These are phyloP conservation scores for Bombylius major DNA, from an alignment of 2,888 invertebrate genomes.

Conservation along the genomic window DNA sequence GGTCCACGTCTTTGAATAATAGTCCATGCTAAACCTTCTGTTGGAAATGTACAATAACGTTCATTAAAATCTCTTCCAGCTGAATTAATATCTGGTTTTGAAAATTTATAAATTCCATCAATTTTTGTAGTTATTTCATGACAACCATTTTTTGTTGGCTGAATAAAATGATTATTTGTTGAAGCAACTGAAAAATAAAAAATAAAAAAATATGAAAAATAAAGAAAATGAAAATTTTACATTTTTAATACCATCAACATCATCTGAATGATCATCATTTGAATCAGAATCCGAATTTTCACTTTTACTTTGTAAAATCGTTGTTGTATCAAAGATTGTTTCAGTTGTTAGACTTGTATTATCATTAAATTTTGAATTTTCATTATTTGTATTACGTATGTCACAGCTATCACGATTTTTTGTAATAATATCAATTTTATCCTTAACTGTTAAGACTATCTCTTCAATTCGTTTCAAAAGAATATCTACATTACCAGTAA, in stretches of 20 bases:
- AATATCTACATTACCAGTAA: slow-evolving; percentile 28
- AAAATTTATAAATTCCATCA: slow-evolving; percentile 37
- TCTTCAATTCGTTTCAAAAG: slow-evolving; percentile 28
- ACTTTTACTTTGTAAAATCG: neutral
- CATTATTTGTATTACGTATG: neutral
- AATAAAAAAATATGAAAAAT: no score
- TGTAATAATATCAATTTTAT: slow-evolving; percentile 15
- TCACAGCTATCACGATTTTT: neutral
- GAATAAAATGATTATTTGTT: slow-evolving; percentile 16
- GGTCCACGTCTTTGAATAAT: slow-evolving; percentile 39
- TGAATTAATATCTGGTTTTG: slow-evolving; percentile 24
- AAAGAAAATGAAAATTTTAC: no score
- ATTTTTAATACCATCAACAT: neutral
- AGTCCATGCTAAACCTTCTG: slow-evolving; percentile 42
- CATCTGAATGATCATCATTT: neutral
- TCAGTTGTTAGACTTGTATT: neutral
- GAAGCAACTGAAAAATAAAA: no score
- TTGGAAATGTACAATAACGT: slow-evolving; percentile 39
- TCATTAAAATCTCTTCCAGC: slow-evolving; percentile 34
- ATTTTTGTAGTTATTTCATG: slow-evolving; percentile 30
- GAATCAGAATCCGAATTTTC: neutral
- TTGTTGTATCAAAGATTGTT: neutral
- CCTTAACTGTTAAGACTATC: slow-evolving; percentile 21
- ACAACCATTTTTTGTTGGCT: slow-evolving; percentile 31
- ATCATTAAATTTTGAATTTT: neutral